Evolutionary conservation across 1,140 invertebrate species (phyloP).

Genomic region (Tyrophagus putrescentiae): DNA sequence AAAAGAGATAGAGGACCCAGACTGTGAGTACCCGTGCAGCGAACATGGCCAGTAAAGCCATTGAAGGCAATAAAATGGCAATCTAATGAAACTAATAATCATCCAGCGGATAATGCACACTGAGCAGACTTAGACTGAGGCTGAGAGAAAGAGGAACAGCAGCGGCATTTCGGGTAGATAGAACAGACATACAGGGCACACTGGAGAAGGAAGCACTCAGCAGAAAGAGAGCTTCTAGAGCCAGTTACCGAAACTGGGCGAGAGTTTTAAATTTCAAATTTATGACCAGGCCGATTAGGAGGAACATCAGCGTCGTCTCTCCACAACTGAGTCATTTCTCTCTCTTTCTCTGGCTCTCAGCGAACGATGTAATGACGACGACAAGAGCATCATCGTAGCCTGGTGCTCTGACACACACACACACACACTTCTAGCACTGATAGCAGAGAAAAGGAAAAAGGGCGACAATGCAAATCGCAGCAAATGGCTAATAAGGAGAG

Average conservation of each 20-base stretch:
- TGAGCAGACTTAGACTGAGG: too few species aligned
- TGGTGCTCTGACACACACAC: not conserved
- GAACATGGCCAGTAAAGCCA: not conserved
- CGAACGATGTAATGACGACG: not conserved
- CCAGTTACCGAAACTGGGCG: not conserved
- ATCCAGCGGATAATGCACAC: too few species aligned
- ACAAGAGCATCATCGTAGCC: too few species aligned
- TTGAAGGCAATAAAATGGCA: constrained; percentile 14
- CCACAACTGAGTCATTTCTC: too few species aligned
- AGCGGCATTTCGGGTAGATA: too few species aligned
- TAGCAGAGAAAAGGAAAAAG: too few species aligned
- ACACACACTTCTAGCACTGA: too few species aligned
- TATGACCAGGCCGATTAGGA: constrained; percentile 7
- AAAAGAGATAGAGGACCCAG: constrained; percentile 9
- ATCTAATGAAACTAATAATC: constrained; percentile 11
- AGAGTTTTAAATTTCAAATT: not conserved
- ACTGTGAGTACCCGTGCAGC: too few species aligned
- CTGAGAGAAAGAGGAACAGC: constrained; percentile 3
- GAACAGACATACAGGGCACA: too few species aligned
- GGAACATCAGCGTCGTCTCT: not conserved
- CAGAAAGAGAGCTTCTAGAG: too few species aligned
- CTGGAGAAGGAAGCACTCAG: too few species aligned
- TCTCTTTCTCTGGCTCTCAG: too few species aligned
- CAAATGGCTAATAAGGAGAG: constrained; percentile 9
- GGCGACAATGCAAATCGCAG: constrained; percentile 7